Conservation (phyloP, 1,140 invertebrate species). For the Apolygus lucorum region DNA sequence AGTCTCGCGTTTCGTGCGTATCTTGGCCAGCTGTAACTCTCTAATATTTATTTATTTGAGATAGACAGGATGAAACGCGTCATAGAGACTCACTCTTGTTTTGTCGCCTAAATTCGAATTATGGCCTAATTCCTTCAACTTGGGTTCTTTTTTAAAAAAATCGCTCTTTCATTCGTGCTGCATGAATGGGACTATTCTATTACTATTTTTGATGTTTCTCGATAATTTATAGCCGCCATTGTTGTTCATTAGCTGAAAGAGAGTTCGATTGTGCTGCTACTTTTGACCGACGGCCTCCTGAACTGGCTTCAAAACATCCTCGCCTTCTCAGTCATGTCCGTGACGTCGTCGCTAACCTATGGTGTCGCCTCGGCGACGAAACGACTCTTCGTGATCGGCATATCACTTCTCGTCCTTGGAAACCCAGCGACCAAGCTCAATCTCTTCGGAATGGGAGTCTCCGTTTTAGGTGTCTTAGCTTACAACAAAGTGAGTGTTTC, state of each 20-base stretch:
- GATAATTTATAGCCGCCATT: too few species aligned
- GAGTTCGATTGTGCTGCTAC: conserved; percentile 50
- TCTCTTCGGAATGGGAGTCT: conserved; percentile 81
- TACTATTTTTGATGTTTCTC: too few species aligned
- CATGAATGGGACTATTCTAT: too few species aligned
- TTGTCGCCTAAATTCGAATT: too few species aligned
- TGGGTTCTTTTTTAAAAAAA: too few species aligned
- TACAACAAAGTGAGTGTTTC: conserved; percentile 64
- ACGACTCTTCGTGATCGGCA: conserved; percentile 82
- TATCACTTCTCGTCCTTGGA: conserved; percentile 76
- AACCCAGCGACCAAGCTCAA: conserved; percentile 88
- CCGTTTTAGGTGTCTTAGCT: conserved; percentile 78
- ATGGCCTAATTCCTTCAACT: too few species aligned
- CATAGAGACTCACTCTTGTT: too few species aligned
- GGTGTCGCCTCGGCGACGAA: conserved; percentile 95
- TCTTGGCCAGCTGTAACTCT: too few species aligned
- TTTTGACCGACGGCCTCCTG: conserved; percentile 74
- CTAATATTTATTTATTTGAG: too few species aligned
- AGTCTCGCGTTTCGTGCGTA: too few species aligned
- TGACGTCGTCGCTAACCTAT: conserved; percentile 87
- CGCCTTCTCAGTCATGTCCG: conserved; percentile 82
- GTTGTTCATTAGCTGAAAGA: not conserved
- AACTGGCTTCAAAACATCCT: conserved; percentile 93
- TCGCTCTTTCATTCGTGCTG: too few species aligned
- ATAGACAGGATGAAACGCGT: too few species aligned